phyloP scores from a whole-genome alignment of 2,888 invertebrate species.

The Diabrotica balteata region DNA sequence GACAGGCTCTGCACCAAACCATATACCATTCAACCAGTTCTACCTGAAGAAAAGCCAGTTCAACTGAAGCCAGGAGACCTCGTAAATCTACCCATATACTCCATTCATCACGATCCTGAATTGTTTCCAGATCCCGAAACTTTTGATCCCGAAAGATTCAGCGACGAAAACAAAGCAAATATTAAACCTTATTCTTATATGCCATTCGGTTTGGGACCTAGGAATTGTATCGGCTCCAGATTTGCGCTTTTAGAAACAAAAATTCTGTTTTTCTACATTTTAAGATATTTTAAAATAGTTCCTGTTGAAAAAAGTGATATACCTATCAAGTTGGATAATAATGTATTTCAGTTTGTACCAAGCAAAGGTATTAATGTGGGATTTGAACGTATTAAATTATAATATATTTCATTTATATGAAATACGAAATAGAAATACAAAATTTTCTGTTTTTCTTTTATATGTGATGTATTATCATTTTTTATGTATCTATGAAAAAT shows the following conservation, averaged over 20 bases:
- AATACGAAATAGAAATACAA: no score
- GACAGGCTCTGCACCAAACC: slow-evolving; percentile 64
- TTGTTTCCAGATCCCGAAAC: slow-evolving; percentile 60
- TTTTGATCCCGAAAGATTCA: slow-evolving; percentile 61
- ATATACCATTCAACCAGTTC: slow-evolving; percentile 53
- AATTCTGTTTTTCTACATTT: slow-evolving; percentile 47
- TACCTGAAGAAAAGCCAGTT: slow-evolving; percentile 44
- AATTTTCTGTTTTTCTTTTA: no score
- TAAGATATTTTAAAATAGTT: slow-evolving; percentile 51
- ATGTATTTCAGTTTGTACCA: slow-evolving; percentile 38
- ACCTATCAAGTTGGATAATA: slow-evolving; percentile 45
- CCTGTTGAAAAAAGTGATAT: slow-evolving; percentile 49
- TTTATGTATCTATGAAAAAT: no score
- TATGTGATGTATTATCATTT: no score
- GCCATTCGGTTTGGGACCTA: slow-evolving; percentile 65
- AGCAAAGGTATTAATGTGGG: slow-evolving; percentile 49
- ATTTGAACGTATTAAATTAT: slow-evolving; percentile 36
- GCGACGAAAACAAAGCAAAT: slow-evolving; percentile 53
- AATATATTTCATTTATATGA: not conserved
- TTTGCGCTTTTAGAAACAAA: slow-evolving; percentile 55
- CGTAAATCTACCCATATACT: slow-evolving; percentile 54
- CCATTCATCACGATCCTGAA: slow-evolving; percentile 59
- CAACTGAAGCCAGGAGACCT: slow-evolving; percentile 48
- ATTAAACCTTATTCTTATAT: slow-evolving; percentile 62
- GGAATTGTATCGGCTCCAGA: slow-evolving; percentile 63